phyloP scores from a whole-genome alignment of 1,140 invertebrate genomes.

The Calephelis nemesis region DNA sequence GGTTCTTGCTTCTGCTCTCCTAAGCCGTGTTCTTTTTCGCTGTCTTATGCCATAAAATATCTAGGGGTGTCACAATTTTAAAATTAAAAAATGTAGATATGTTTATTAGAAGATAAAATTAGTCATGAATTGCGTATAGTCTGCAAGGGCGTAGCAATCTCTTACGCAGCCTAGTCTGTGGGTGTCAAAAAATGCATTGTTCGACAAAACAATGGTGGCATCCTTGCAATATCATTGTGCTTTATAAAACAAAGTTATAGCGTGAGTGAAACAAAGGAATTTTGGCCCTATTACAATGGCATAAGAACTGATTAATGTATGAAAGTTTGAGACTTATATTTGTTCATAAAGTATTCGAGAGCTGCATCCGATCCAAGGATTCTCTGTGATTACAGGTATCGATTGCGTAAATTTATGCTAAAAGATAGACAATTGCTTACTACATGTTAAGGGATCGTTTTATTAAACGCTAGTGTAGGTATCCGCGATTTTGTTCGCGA shows the following conservation, averaged over 20 bases:
- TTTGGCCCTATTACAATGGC: conserved; percentile 10
- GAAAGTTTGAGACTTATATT: conserved; percentile 3
- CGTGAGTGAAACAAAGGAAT: conserved; percentile 27
- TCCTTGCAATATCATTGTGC: conserved; percentile 48
- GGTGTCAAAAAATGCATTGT: conserved; percentile 60
- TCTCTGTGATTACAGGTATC: conserved; percentile 43
- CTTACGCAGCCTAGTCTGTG: conserved; percentile 47
- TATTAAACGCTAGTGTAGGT: too few species aligned
- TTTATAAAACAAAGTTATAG: conserved; percentile 23
- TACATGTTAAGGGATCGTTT: neutral
- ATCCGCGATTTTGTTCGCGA: too few species aligned
- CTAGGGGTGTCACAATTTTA: too few species aligned
- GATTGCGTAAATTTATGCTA: conserved; percentile 6
- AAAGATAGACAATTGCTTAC: conserved; percentile 24
- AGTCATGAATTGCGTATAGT: conserved; percentile 44
- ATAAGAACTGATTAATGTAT: conserved; percentile 27
- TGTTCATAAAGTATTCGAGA: conserved; percentile 52
- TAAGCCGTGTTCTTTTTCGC: too few species aligned
- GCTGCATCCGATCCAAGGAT: conserved; percentile 61
- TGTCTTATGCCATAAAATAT: too few species aligned
- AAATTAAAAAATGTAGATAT: too few species aligned
- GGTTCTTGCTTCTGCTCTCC: too few species aligned
- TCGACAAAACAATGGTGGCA: conserved; percentile 56
- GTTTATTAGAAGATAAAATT: conserved; percentile 30
- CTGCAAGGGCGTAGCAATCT: conserved; percentile 50